These are phyloP conservation scores for Scolopax bukidnonensis DNA, from an alignment of 2,797 vertebrate species.

Conservation along the genomic window DNA sequence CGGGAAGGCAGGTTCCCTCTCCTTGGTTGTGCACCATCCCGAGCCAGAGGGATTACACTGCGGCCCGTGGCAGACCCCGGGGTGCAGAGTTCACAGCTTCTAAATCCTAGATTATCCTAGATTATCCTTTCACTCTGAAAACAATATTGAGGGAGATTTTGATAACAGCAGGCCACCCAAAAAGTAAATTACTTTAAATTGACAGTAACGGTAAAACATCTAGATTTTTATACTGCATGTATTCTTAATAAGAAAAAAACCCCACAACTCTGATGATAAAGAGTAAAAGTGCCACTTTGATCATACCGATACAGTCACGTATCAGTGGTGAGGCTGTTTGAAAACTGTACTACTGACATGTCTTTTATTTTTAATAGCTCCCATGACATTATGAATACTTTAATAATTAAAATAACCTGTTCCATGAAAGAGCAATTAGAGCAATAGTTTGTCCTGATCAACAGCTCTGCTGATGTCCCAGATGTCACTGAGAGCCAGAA, in stretches of 20 bases:
- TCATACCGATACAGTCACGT: background rate
- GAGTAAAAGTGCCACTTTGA: background rate
- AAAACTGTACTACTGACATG: background rate
- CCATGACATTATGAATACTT: background rate
- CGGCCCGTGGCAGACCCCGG: rapidly evolving
- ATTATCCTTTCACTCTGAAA: constrained; percentile 49
- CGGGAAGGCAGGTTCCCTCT: background rate
- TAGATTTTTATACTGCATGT: background rate
- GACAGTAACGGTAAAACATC: background rate
- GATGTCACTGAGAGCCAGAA: background rate
- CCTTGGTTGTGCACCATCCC: rapidly evolving
- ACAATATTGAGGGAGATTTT: constrained; percentile 21
- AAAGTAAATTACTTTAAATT: background rate
- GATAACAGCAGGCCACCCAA: background rate
- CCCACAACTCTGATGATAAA: background rate
- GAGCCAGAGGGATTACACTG: background rate
- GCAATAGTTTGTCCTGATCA: background rate
- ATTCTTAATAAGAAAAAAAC: background rate
- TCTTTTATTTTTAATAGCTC: constrained; percentile 40
- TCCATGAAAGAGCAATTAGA: constrained; percentile 3
- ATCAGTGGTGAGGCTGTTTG: background rate
- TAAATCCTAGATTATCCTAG: background rate
- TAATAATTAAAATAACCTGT: constrained; percentile 6
- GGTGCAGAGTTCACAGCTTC: background rate
- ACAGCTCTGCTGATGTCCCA: background rate